Evolutionary conservation across 1,140 invertebrate species (phyloP).

Genomic region (Dendrolimus kikuchii): DNA sequence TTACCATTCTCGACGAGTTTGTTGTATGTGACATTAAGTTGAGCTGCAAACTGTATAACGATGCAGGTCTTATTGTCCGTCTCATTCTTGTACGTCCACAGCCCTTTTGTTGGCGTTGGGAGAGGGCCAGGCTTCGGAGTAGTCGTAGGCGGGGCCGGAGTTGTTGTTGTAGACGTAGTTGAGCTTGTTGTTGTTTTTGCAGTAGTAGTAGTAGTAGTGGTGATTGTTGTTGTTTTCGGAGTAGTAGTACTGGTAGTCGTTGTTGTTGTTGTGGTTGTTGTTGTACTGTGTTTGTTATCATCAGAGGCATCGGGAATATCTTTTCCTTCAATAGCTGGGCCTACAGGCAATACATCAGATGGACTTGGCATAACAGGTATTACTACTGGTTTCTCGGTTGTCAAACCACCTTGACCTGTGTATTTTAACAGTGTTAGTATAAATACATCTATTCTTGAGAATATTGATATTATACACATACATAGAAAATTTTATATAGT

Average conservation of each 20-base stretch:
- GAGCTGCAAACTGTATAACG: slow-evolving; percentile 75
- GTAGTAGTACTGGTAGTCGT: slow-evolving; percentile 4
- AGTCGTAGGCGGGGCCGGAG: slow-evolving; percentile 25
- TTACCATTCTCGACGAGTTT: slow-evolving; percentile 28
- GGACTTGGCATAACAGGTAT: too few relatives aligned
- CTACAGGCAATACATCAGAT: too few relatives aligned
- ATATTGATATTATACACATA: too few relatives aligned
- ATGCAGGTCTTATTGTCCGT: slow-evolving; percentile 71
- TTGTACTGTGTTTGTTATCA: background rate
- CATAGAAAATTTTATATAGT: too few relatives aligned
- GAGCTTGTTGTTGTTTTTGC: slow-evolving; percentile 29
- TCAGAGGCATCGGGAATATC: too few relatives aligned
- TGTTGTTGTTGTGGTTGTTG: background rate
- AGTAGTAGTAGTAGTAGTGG: slow-evolving; percentile 22
- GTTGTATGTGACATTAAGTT: slow-evolving; percentile 74
- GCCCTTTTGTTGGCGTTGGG: slow-evolving; percentile 64
- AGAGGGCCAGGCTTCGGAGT: slow-evolving; percentile 49
- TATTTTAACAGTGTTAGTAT: too few relatives aligned
- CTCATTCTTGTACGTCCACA: slow-evolving; percentile 66
- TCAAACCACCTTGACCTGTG: too few relatives aligned
- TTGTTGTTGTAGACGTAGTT: slow-evolving; percentile 30
- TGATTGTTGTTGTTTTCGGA: slow-evolving; percentile 26
- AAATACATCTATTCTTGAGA: too few relatives aligned
- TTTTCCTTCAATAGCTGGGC: too few relatives aligned
- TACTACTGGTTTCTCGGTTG: too few relatives aligned